Evolutionary conservation across 1,140 invertebrate genomes (phyloP).

Genomic region (Drosophila parabipectinata): DNA sequence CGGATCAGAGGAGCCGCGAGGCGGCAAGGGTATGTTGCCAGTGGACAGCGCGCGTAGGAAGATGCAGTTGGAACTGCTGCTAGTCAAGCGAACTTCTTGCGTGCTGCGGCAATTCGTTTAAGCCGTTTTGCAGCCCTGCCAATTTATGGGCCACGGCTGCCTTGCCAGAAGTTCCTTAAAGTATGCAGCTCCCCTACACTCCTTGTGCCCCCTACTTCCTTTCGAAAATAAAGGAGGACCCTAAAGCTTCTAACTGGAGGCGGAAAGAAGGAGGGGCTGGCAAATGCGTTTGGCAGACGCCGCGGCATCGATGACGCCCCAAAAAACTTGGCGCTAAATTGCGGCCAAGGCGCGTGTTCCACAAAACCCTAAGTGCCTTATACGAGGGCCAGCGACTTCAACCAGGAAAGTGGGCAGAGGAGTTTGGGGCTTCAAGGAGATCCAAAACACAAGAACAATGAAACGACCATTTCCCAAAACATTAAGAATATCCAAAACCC

Average conservation of each 20-base stretch:
- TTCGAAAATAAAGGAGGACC: background rate
- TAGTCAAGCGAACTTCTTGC: slow-evolving; percentile 64
- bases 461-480: slow-evolving; percentile 28
- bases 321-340: slow-evolving; percentile 80
- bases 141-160: slow-evolving; percentile 73
- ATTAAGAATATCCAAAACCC: slow-evolving; percentile 25
- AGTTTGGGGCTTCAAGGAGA: background rate
- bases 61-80: slow-evolving; percentile 45
- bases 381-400: slow-evolving; percentile 52
- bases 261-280: background rate
- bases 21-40: slow-evolving; percentile 13
- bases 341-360: slow-evolving; percentile 75
- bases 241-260: background rate
- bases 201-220: background rate
- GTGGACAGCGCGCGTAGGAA: slow-evolving; percentile 43
- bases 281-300: slow-evolving; percentile 75
- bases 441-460: slow-evolving; percentile 28
- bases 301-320: slow-evolving; percentile 75
- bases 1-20: background rate
- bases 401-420: background rate
- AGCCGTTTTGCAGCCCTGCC: slow-evolving; percentile 74
- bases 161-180: slow-evolving; percentile 71
- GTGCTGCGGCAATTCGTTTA: slow-evolving; percentile 76
- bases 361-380: slow-evolving; percentile 82
- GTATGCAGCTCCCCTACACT: slow-evolving; percentile 50